Evolutionary conservation across 2,797 vertebrate species (phyloP).

Genomic region (Phataginus tetradactyla): DNA sequence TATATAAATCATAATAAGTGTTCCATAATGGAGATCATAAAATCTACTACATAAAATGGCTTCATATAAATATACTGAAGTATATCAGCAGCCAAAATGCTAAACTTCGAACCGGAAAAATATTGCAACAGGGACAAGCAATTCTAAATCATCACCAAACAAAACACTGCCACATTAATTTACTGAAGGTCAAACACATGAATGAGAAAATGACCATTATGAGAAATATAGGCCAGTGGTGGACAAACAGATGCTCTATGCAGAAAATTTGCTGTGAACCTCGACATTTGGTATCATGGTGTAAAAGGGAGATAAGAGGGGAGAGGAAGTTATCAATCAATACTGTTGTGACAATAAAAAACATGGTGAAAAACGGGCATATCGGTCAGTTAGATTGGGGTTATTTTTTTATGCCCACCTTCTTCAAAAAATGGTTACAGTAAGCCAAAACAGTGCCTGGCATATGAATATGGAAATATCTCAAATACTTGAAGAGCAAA

Average conservation of each 20-base stretch:
- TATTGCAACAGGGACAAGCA: constrained; percentile 1
- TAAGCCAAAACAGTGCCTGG: not conserved
- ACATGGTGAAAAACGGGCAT: not conserved
- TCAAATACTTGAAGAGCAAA: not conserved
- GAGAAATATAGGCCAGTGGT: not conserved
- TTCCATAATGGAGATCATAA: constrained; percentile 75
- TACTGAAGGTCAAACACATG: constrained; percentile 57
- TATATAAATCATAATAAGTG: constrained; percentile 76
- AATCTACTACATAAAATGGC: constrained; percentile 76
- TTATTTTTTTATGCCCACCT: not conserved
- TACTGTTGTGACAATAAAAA: not conserved
- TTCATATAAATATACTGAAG: constrained; percentile 69
- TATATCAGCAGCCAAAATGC: constrained; percentile 58
- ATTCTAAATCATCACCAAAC: constrained; percentile 58
- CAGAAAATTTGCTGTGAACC: not conserved
- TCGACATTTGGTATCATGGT: not conserved
- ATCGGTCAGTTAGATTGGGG: not conserved
- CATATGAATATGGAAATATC: not conserved
- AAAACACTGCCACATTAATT: not conserved
- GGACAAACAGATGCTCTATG: not conserved
- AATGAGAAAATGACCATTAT: constrained; percentile 15
- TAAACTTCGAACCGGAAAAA: constrained; percentile 53
- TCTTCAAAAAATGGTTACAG: not conserved
- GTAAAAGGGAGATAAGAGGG: not conserved
- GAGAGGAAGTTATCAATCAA: not conserved